A percentile compares a stretch with the other conserved stretches of the same genome.
phyloP scores from a whole-genome alignment of 1,140 invertebrate species.

The Lamellibrachia luymesi region DNA sequence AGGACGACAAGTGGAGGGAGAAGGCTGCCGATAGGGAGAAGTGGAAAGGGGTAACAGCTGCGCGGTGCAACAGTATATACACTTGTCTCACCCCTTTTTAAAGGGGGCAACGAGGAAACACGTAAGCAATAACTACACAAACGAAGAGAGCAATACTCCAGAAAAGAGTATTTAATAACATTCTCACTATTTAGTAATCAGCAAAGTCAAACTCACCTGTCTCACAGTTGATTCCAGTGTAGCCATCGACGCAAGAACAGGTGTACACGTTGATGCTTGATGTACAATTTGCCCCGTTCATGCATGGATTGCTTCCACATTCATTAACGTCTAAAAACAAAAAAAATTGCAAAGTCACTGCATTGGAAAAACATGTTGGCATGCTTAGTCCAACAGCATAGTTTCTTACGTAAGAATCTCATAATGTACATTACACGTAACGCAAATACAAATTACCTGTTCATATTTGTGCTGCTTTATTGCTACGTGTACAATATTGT shows the following conservation, averaged over 20 bases:
- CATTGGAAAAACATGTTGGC: neutral
- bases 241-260: constrained; percentile 23
- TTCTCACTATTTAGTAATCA: too few species aligned
- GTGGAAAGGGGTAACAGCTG: too few species aligned
- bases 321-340: constrained; percentile 22
- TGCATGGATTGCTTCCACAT: constrained; percentile 23
- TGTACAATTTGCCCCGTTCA: constrained; percentile 23
- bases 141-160: too few species aligned
- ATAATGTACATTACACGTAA: neutral
- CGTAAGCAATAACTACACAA: too few species aligned
- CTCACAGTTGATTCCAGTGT: constrained; percentile 24
- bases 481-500: neutral
- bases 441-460: neutral
- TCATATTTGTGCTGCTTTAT: neutral
- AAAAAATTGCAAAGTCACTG: neutral
- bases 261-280: constrained; percentile 16
- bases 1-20: too few species aligned
- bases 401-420: neutral
- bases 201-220: constrained; percentile 14
- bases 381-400: neutral
- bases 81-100: too few species aligned
- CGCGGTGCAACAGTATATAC: too few species aligned
- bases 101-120: too few species aligned
- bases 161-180: too few species aligned
- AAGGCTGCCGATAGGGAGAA: too few species aligned